A percentile compares a stretch with the other conserved stretches of the same genome.
Conservation (phyloP, 1,140 invertebrate species). For the Drosophila nigromelanica region DNA sequence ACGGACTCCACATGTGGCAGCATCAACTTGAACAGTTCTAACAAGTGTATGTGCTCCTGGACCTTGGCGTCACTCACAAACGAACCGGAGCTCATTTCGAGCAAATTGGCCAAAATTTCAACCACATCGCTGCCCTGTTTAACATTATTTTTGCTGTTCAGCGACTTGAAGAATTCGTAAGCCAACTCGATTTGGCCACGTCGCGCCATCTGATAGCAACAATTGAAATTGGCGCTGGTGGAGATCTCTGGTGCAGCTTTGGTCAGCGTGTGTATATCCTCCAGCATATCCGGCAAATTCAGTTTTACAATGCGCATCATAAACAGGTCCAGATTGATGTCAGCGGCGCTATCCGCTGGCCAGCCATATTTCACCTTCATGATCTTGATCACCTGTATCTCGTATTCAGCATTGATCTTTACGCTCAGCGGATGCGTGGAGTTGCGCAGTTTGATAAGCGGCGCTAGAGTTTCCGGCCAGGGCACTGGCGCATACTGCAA, state of each 20-base stretch:
- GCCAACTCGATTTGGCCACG: conserved; percentile 72
- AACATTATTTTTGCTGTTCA: conserved; percentile 43
- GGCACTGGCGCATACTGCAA: conserved; percentile 75
- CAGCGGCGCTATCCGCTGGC: conserved; percentile 64
- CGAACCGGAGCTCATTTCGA: conserved; percentile 41
- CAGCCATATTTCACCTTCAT: conserved; percentile 83
- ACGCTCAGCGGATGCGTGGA: conserved; percentile 76
- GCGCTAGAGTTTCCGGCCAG: conserved; percentile 65
- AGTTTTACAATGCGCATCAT: conserved; percentile 76
- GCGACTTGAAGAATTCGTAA: conserved; percentile 67
- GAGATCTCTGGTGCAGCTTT: conserved; percentile 69
- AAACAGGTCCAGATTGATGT: conserved; percentile 73
- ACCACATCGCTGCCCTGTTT: conserved; percentile 50
- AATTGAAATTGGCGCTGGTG: conserved; percentile 68
- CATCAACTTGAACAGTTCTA: conserved; percentile 72
- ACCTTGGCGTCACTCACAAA: conserved; percentile 38
- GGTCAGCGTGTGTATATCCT: conserved; percentile 69
- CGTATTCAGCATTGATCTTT: conserved; percentile 77
- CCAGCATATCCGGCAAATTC: conserved; percentile 76
- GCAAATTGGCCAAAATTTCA: conserved; percentile 56
- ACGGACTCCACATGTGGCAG: conserved; percentile 42
- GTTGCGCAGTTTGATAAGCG: conserved; percentile 68
- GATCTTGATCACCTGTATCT: conserved; percentile 81
- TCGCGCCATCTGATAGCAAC: conserved; percentile 72
- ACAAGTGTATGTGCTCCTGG: conserved; percentile 55